Percentiles rank a stretch among this genome's conserved stretches.
Conservation (phyloP, 23 tunicate species). For the Styela clava region DNA sequence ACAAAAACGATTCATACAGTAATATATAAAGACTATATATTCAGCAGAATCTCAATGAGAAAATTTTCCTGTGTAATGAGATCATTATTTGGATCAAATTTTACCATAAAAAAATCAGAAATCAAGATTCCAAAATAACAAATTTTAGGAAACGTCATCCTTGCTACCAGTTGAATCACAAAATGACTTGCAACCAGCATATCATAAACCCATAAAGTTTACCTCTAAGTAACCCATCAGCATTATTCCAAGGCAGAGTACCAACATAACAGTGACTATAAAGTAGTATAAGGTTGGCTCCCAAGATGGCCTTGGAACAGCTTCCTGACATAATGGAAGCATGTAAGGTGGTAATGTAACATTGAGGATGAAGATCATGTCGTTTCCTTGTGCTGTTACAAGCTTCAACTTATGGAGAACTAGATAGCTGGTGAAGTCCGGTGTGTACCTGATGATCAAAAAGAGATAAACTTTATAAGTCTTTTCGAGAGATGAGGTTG, state of each 20-base stretch:
- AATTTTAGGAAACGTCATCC: too few species aligned
- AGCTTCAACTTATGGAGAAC: conserved; percentile 68
- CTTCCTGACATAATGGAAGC: conserved; percentile 71
- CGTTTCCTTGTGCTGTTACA: conserved; percentile 63
- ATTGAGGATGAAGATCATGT: conserved; percentile 72
- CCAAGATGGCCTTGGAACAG: conserved; percentile 77
- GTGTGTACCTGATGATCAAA: conserved; percentile 53
- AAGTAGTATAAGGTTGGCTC: conserved; percentile 46
- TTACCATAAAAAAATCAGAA: too few species aligned
- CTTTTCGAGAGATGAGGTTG: not conserved
- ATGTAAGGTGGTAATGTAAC: conserved; percentile 78
- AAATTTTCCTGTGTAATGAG: too few species aligned
- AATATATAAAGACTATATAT: too few species aligned
- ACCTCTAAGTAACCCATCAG: conserved; percentile 79
- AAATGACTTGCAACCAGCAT: too few species aligned
- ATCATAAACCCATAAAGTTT: too few species aligned
- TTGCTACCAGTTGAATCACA: too few species aligned
- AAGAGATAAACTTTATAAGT: too few species aligned
- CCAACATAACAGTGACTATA: conserved; percentile 27
- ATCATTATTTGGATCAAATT: too few species aligned
- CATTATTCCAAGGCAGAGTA: conserved; percentile 46
- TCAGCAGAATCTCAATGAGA: too few species aligned
- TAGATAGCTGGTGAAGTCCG: conserved; percentile 83
- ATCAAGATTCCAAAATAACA: too few species aligned
- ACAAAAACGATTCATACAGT: too few species aligned